Base-by-base conservation (phyloP, 2,888 invertebrate species). In the Drosophila anomelani region DNA sequence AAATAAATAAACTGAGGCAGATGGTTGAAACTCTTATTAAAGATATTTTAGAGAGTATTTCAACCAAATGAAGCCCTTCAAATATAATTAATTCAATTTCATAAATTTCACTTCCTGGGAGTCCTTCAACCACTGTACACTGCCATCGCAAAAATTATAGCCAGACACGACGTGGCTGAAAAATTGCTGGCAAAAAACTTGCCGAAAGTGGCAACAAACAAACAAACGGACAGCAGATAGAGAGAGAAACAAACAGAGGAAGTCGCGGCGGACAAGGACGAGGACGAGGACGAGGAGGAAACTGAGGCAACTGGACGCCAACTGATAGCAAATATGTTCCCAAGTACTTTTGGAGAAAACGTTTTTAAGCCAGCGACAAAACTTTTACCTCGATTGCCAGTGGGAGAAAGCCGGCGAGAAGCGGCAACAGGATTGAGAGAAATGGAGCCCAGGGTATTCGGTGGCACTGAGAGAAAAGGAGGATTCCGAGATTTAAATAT, bases 251-350 rank as follows among this genome's bases (percentile, higher is more conserved):
- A 63, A 49, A 66, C 39, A 63, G 51, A 56, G 56, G 47, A 49
- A 69, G 71, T 36, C 36, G 44, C 58, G 49, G 38, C 17, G 5
- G 29, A 15, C 17, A 7, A 38, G 17, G 34, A 36, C 10, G n/a
- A 23, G 38, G 23, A 46, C 23, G 8, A 26, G 36, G 23, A 12
- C 2, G 15, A 32, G 20, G 32, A 36, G 57, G 47, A 63, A 51
- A 20, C 64, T n/a, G 49, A 36, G 66, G 77, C 87, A 84, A 85
- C 89, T 86, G 88, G 87, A 81, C 88, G 87, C 85, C 78, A 89
- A 80, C 89, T 88, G 85, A 87, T 85, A 89, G 89, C 85, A 85
- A 85, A 85, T 89, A 85, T 85, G 89, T 87, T 89, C 77, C 71
- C 82, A 81, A 89, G 89, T 87, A 88, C 87, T 85, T 86, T 83